Base-by-base conservation (phyloP, 2,888 invertebrate species). In the Drosophila anomalata region DNA sequence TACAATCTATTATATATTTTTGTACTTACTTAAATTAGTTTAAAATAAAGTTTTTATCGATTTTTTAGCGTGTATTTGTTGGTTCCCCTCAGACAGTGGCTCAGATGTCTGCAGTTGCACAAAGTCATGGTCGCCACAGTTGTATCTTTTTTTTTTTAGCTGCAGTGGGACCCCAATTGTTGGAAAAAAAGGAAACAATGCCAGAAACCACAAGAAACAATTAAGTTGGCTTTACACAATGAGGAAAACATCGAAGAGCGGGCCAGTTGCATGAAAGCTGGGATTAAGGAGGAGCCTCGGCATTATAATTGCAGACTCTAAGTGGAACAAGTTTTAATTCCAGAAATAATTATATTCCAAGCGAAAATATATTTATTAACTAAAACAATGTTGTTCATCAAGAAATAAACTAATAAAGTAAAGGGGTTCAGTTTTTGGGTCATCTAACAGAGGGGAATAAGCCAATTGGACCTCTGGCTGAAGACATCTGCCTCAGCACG, bases 101-200 rank as follows among this genome's bases (percentile, higher is more conserved):
- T 73, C 63, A 33, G 60, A 56, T 75, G 76, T 60, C 69, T 74
- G 66, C 80, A 69, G 74, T 71, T 79, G 66, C 76, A 75, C 80
- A 78, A 82, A 85, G 82, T 81, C 86, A 85, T 75, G 82, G 85
- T 74, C 83, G 75, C 71, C 54, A 55, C 54, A 53, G 66, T 65
- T 52, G 66, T 65, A 31, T 33, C 4, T n/a, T 31, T 53, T 55
- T 29, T 29, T 29, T 55, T 63, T 59, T 17, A 46, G 41, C 42
- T 53, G 57, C 48, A 53, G 41, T 59, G 48, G 39, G 57, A 60
- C 52, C 39, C 58, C 26, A 53, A 42, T 47, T 56, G 51, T 65
- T 62, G 56, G 50, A 67, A 65, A 44, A 54, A 20, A 47, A 52
- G 41, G 36, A 54, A 42, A 72, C 55, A 70, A 71, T 61, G 53